Base-by-base conservation (phyloP, 1,140 invertebrate genomes). In the Bombus confusus region DNA sequence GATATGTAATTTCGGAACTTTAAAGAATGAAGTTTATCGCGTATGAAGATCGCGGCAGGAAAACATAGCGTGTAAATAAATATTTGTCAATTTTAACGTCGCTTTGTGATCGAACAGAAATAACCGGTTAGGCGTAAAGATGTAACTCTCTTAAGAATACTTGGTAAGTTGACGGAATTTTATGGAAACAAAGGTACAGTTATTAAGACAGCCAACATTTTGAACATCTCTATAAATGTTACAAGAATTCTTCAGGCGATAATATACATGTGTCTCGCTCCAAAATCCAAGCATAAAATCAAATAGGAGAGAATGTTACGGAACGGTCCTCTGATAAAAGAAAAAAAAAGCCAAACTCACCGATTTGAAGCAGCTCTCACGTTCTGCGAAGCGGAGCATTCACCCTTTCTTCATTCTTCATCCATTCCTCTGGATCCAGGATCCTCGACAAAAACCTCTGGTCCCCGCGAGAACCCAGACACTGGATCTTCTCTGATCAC, bases 351-450 rank as follows among this genome's bases (percentile, higher is more conserved):
- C 0, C 15, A 8, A n/a, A 87, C 88, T 89, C 80, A 89, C 88
- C 87, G 85, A 89, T 86, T 89, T 80, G 72, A 78, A 83, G 77
- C 85, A 86, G 77, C 39, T 66, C 39, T 76, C 82, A 72, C 69
- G 69, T 85, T 66, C 71, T 71, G 34, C 69, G 47, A 47, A 71
- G 83, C 47, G 64, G 47, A 71, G 43, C 66, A 59, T 81, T 85
- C 84, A 85, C 78, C 79, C 84, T 66, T 74, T 28, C 78, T 73
- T 85, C 84, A 85, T 85, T 85, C 84, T 81, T 62, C 68, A 28
- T 52, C 34, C 76, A 85, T 73, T 41, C 74, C n/a, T 41, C 28
- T 4, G 77, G 76, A 34, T 72, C 52, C 76, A 22, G n/a, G 39
- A 31, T 31, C 25, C 76, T 62, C 52, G 31, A 37, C 15, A 62